These are phyloP conservation scores for Acrocyrtus sp. DNA, from an alignment of 2,888 invertebrate genomes.

Conservation along the genomic window DNA sequence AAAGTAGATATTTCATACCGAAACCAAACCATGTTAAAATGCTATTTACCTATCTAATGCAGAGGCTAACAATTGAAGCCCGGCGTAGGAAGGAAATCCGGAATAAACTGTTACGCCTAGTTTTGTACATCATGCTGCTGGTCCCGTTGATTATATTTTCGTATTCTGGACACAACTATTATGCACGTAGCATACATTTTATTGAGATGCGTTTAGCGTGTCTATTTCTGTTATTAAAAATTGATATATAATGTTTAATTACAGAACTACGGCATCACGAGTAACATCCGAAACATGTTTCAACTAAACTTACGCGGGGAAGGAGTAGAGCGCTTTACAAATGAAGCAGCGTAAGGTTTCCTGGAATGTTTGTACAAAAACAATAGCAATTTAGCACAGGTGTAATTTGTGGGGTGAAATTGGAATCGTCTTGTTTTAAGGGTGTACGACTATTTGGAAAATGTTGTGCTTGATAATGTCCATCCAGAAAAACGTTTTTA, in stretches of 20 bases:
- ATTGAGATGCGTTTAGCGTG: too few species aligned
- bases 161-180: constrained; percentile 32
- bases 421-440: constrained; percentile 7
- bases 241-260: too few species aligned
- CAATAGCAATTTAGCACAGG: neutral
- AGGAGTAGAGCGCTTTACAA: neutral
- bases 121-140: constrained; percentile 28
- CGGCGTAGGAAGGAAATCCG: constrained; percentile 36
- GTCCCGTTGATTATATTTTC: constrained; percentile 38
- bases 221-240: too few species aligned
- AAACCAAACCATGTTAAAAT: neutral
- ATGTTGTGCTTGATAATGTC: constrained; percentile 19
- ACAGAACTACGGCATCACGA: constrained; percentile 30
- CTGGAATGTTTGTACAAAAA: too few species aligned
- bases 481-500: constrained; percentile 40
- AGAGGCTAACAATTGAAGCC: constrained; percentile 47
- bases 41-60: neutral
- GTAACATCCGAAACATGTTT: constrained; percentile 35
- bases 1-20: neutral
- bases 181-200: constrained; percentile 8
- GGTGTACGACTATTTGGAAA: constrained; percentile 33
- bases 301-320: constrained; percentile 10
- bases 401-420: neutral
- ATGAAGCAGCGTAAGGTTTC: constrained; percentile 18
- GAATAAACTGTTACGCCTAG: constrained; percentile 22